Evolutionary conservation across 2,888 invertebrate genomes (phyloP).

Genomic region (Epinotia brunnichana): DNA sequence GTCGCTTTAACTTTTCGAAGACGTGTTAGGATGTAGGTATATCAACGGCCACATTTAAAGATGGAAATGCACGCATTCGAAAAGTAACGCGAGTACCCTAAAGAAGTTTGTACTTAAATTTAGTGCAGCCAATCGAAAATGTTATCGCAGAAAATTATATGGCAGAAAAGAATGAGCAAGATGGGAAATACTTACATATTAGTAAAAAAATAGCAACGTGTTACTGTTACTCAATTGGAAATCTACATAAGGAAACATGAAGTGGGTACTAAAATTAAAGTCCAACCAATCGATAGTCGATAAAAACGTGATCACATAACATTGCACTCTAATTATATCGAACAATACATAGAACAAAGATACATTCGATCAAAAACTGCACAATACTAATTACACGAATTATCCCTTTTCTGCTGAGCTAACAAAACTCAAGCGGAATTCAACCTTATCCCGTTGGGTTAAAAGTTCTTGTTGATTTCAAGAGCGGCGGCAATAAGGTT

Average conservation of each 20-base stretch:
- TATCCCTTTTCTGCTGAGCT: neutral
- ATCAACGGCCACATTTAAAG: too few relatives aligned
- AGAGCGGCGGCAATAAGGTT: neutral
- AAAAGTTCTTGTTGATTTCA: neutral
- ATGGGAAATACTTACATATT: too few relatives aligned
- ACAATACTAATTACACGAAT: slow-evolving; percentile 32
- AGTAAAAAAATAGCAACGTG: too few relatives aligned
- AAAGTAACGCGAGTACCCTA: too few relatives aligned
- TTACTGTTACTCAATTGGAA: slow-evolving; percentile 3
- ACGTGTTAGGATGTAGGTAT: too few relatives aligned
- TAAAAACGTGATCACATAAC: slow-evolving; percentile 29
- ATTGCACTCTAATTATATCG: slow-evolving; percentile 23
- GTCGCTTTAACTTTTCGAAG: too few relatives aligned
- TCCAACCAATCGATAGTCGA: slow-evolving; percentile 18
- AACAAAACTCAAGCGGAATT: neutral
- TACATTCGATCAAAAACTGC: slow-evolving; percentile 25
- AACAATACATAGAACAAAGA: slow-evolving; percentile 23
- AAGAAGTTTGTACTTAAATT: too few relatives aligned
- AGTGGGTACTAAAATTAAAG: neutral
- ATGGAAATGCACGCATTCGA: too few relatives aligned
- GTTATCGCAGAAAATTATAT: too few relatives aligned
- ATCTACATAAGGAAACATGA: slow-evolving; percentile 18
- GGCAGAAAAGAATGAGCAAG: too few relatives aligned
- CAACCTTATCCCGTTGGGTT: neutral
- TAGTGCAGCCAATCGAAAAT: too few relatives aligned